Percentiles rank a stretch among this genome's conserved stretches.
Conservation (phyloP, 2,113 vertebrate genomes). For the Casuarius casuarius region DNA sequence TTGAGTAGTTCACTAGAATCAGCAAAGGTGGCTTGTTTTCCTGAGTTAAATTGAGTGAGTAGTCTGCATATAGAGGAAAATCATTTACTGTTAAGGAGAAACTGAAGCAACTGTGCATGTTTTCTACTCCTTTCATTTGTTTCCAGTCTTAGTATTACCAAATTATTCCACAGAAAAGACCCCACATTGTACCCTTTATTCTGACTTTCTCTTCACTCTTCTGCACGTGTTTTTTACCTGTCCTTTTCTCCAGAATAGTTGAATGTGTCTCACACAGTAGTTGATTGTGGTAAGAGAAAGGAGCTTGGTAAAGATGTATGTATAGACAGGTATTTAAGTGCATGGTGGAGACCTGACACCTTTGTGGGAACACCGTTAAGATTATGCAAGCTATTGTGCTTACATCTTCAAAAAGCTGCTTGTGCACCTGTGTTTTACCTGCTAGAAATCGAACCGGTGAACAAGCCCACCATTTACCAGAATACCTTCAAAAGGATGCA, state of each 20-base stretch:
- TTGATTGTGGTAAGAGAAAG: not conserved
- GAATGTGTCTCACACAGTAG: not conserved
- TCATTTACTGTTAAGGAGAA: not conserved
- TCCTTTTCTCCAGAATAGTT: not conserved
- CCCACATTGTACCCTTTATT: not conserved
- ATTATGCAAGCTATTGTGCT: not conserved
- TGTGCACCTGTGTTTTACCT: not conserved
- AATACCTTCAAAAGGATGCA: not conserved
- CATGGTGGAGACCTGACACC: not conserved
- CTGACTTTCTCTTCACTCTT: not conserved
- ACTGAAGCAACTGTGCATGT: not conserved
- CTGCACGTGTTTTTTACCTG: not conserved
- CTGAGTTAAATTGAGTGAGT: not conserved
- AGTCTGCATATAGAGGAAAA: not conserved
- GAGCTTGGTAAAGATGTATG: not conserved
- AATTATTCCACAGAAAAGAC: not conserved
- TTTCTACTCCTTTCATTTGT: not conserved
- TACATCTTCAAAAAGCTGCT: not conserved
- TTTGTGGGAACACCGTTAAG: not conserved
- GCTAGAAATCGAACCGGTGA: not conserved
- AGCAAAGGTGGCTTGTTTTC: not conserved
- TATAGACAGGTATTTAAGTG: not conserved
- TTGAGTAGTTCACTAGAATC: not conserved
- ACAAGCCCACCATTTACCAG: not conserved
- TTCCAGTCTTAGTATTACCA: not conserved